These are phyloP conservation scores for Adineta ricciae DNA, from an alignment of 2,888 invertebrate species.

Conservation along the genomic window DNA sequence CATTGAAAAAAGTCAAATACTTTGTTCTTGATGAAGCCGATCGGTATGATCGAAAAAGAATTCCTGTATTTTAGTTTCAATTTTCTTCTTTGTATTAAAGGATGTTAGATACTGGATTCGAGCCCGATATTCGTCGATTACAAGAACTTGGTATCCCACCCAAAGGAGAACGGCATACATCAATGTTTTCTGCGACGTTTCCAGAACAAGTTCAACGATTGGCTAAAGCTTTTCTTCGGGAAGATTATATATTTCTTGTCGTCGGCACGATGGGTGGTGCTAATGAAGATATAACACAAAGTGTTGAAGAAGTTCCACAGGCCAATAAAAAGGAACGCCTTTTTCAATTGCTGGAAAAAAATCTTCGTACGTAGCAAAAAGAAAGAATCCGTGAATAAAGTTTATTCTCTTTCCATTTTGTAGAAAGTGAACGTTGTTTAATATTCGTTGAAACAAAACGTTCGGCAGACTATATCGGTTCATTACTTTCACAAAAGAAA, in stretches of 20 bases:
- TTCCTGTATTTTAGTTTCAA: background rate
- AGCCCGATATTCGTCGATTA: conserved; percentile 42
- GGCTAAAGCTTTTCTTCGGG: conserved; percentile 64
- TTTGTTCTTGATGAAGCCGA: conserved; percentile 34
- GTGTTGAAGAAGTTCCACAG: conserved; percentile 53
- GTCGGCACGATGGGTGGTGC: conserved; percentile 87
- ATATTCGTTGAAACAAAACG: conserved; percentile 84
- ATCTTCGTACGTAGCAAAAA: background rate
- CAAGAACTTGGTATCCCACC: conserved; percentile 42
- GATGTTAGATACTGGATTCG: conserved; percentile 70
- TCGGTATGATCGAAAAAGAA: background rate
- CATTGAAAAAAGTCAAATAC: conserved; percentile 30
- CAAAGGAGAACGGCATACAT: conserved; percentile 52
- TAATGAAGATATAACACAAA: conserved; percentile 76
- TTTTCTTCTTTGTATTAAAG: conserved; percentile 41
- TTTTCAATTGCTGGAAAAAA: conserved; percentile 57
- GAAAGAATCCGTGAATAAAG: background rate
- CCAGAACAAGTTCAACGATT: conserved; percentile 64
- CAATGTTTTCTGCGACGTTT: conserved; percentile 72
- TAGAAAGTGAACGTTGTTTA: conserved; percentile 49
- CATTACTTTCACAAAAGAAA: conserved; percentile 67
- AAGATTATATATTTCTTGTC: conserved; percentile 69
- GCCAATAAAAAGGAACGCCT: conserved; percentile 67
- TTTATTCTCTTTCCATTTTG: background rate
- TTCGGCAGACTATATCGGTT: conserved; percentile 76